phyloP scores from a whole-genome alignment of 2,888 invertebrate genomes.

The Deroplatys truncata region DNA sequence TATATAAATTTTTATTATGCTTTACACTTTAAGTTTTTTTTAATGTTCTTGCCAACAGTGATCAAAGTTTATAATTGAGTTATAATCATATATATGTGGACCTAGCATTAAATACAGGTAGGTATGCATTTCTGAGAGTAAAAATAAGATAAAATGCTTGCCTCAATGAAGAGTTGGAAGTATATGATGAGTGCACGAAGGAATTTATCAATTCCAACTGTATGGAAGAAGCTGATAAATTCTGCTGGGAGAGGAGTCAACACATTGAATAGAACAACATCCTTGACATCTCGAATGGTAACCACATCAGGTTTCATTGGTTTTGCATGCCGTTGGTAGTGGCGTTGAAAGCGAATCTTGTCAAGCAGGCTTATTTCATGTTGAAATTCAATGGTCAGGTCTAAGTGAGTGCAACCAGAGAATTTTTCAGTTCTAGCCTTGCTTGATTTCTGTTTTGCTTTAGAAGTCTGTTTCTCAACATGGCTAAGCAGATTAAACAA shows the following conservation, averaged over 20 bases:
- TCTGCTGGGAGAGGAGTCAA: constrained; percentile 53
- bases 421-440: background rate
- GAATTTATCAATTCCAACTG: constrained; percentile 57
- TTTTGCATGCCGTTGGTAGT: constrained; percentile 55
- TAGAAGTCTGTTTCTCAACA: background rate
- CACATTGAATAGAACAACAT: constrained; percentile 52
- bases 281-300: constrained; percentile 58
- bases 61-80: no score
- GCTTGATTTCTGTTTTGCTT: constrained; percentile 34
- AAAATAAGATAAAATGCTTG: constrained; percentile 36
- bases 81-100: no score
- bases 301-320: constrained; percentile 53
- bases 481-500: constrained; percentile 42
- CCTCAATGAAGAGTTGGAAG: constrained; percentile 60
- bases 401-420: constrained; percentile 40
- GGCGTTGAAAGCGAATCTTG: constrained; percentile 56
- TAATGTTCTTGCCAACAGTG: no score
- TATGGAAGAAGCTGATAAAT: constrained; percentile 58
- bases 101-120: no score
- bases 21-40: no score
- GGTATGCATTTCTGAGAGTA: background rate
- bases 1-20: no score
- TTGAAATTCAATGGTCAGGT: constrained; percentile 49
- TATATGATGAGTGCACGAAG: constrained; percentile 59
- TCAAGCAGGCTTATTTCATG: constrained; percentile 53